A percentile compares a stretch with the other conserved stretches of the same genome.
phyloP scores from a whole-genome alignment of 1,140 invertebrate genomes.

The Caenorhabditis tropicalis region DNA sequence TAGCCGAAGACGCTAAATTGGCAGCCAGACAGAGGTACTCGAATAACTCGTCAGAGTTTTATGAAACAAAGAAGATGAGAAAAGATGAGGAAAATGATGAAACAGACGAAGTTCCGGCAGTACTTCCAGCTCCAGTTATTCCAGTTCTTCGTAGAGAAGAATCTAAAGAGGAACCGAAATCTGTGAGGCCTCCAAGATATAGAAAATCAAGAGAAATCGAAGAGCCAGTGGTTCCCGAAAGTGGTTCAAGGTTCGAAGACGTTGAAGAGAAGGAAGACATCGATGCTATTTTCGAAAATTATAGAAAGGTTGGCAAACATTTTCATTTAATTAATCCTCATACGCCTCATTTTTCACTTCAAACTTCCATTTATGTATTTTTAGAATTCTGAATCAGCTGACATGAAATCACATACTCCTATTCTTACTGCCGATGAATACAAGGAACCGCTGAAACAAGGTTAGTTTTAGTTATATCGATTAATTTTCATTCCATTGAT shows the following conservation, averaged over 20 bases:
- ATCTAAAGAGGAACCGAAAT: background rate
- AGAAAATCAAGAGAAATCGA: constrained; percentile 15
- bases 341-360: background rate
- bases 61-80: constrained; percentile 7
- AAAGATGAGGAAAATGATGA: constrained; percentile 36
- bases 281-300: constrained; percentile 23
- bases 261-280: constrained; percentile 23
- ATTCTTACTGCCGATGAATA: constrained; percentile 25
- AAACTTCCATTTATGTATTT: background rate
- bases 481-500: too few species aligned
- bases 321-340: too few species aligned
- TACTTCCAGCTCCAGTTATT: background rate
- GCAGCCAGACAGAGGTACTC: constrained; percentile 4
- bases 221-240: background rate
- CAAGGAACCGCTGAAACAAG: constrained; percentile 19
- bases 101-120: background rate
- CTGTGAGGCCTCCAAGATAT: background rate
- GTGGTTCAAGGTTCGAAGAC: background rate
- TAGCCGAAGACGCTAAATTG: background rate
- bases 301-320: background rate
- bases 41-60: background rate
- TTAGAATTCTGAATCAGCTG: background rate
- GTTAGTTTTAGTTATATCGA: background rate
- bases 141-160: background rate
- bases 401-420: background rate